Evolutionary conservation across 2,888 invertebrate species (phyloP), one percentile per base, ranked within the genome.

Genomic region (Podotricha telesiphe): DNA sequence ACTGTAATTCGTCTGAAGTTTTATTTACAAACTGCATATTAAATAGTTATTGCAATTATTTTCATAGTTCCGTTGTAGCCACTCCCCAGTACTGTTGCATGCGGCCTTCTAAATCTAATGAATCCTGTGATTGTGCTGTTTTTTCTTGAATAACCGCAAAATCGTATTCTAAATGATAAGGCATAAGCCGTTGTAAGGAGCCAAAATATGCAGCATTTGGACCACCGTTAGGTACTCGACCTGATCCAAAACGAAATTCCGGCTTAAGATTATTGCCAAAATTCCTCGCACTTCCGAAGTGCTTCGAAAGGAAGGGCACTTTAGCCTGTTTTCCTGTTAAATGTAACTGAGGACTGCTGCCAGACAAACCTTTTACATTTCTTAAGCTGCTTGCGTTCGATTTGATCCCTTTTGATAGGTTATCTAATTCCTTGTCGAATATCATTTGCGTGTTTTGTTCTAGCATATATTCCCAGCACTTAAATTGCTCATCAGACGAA

Each of bases 51-150:
- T 50, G 47, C 65, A 67, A 20, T 51, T 62, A 69, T 76, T 75
- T 80, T 94, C 93, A 97, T 75, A 97, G 87, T 86, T 97, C 97
- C 0, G 97, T 97, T 1, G 97, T 97, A 15, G 97, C 97, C 56
- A 97, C 97, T 63, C 97, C 97, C 97, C 97, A 97, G 87, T 97
- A 97, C 79, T 97, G 97, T 77, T 97, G 96, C 96, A 97, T 97
- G 66, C 97, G 94, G 65, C 95, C 95, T 80, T 97, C 97, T 73
- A 96, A 94, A 80, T 97, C 97, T 73, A 96, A 87, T 0, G 96
- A 97, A 80, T 97, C 97, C 76, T 95, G 94, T 63, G 89, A 89
- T 67, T 93, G 93, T 51, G 94, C 94, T 45, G 94, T 93, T 77
- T 96, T 94, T 82, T 97, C 97, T 81, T 96, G 96, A 84, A 96